Evolutionary conservation across 2,888 invertebrate species (phyloP).

Genomic region (Galerucella calmariensis): DNA sequence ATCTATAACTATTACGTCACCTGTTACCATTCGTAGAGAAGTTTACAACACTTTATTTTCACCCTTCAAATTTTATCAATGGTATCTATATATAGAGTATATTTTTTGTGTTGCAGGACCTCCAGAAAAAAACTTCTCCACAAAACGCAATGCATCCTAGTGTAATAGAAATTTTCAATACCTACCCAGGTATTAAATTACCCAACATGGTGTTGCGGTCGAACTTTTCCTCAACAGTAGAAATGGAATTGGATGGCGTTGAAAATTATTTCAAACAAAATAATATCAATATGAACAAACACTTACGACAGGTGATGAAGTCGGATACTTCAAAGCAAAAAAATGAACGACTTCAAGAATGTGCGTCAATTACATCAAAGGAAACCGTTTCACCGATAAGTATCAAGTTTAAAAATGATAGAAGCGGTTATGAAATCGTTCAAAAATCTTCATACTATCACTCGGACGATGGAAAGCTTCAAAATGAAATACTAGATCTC

Average conservation of each 20-base stretch:
- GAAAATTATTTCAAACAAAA: constrained; percentile 44
- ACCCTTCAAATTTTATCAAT: too few species aligned
- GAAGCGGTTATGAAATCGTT: constrained; percentile 17
- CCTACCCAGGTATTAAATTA: constrained; percentile 39
- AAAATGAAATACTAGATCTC: constrained; percentile 7
- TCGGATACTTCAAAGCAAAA: neutral
- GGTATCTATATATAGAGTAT: too few species aligned
- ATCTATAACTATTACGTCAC: too few species aligned
- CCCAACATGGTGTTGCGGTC: constrained; percentile 18
- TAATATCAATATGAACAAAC: constrained; percentile 27
- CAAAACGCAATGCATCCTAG: constrained; percentile 32
- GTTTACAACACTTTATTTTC: too few species aligned
- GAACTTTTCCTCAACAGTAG: constrained; percentile 44
- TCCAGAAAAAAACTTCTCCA: constrained; percentile 23
- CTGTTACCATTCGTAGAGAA: too few species aligned
- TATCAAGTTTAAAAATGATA: constrained; percentile 18
- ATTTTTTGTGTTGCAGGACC: constrained; percentile 41
- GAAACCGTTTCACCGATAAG: constrained; percentile 20
- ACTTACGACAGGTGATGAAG: constrained; percentile 17
- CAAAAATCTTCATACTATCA: neutral
- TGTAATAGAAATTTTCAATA: constrained; percentile 37
- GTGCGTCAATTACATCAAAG: constrained; percentile 18
- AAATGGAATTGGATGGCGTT: constrained; percentile 48
- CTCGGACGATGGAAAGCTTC: neutral
- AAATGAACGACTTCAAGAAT: neutral